Percentiles rank a stretch among this genome's conserved stretches.
These are phyloP conservation scores for Hestina assimilis DNA, from an alignment of 1,140 invertebrate genomes.

Conservation along the genomic window DNA sequence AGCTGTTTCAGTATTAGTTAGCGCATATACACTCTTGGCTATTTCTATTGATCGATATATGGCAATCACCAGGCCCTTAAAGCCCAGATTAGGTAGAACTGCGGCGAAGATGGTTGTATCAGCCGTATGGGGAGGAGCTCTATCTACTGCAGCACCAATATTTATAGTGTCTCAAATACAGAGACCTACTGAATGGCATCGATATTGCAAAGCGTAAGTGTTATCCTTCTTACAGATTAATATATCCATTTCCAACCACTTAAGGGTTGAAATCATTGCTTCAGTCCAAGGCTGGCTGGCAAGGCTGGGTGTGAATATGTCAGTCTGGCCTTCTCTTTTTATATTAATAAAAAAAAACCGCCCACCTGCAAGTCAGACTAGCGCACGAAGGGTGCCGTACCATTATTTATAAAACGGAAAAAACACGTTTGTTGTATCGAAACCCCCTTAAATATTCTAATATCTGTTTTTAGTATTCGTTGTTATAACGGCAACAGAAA, in stretches of 20 bases:
- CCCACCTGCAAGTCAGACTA: no score
- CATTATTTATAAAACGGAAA: no score
- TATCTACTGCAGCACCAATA: constrained; percentile 89
- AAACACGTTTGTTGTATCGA: no score
- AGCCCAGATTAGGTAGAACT: constrained; percentile 86
- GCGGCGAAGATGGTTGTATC: constrained; percentile 85
- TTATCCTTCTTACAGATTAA: background rate
- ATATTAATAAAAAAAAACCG: no score
- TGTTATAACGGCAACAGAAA: no score
- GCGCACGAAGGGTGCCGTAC: no score
- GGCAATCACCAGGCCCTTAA: constrained; percentile 92
- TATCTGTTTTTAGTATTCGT: no score
- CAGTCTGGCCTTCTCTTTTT: no score
- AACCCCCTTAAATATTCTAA: no score
- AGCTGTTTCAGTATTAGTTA: constrained; percentile 89
- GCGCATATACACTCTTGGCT: constrained; percentile 90
- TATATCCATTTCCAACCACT: background rate
- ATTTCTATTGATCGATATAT: constrained; percentile 93
- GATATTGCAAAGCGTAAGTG: constrained; percentile 82
- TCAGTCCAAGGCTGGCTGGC: no score
- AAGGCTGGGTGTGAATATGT: no score
- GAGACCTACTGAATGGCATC: constrained; percentile 80
- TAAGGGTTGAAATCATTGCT: background rate
- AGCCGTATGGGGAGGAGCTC: constrained; percentile 87
- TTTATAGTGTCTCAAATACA: constrained; percentile 83